Evolutionary conservation across 2,888 invertebrate species (phyloP).

Genomic region (Itoplectis maculator): DNA sequence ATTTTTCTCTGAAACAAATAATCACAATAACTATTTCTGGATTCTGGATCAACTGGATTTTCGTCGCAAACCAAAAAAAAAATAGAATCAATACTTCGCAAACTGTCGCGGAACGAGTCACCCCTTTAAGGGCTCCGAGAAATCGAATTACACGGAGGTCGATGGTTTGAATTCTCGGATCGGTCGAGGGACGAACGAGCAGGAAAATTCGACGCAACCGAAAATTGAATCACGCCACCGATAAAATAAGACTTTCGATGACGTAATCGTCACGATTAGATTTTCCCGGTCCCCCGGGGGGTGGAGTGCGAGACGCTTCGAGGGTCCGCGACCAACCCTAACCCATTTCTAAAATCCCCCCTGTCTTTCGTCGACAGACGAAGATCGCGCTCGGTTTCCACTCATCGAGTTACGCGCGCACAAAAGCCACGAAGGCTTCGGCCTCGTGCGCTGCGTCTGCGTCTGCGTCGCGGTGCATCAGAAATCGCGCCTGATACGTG

Average conservation of each 20-base stretch:
- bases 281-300: conserved; percentile 44
- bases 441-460: no score
- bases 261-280: conserved; percentile 53
- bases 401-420: conserved; percentile 78
- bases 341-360: conserved; percentile 45
- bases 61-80: conserved; percentile 5
- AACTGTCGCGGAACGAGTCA: conserved; percentile 34
- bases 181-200: conserved; percentile 11
- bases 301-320: conserved; percentile 32
- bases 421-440: conserved; percentile 65
- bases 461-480: conserved; percentile 60
- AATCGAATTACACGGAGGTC: conserved; percentile 56
- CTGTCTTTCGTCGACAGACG: conserved; percentile 51
- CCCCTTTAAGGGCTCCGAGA: conserved; percentile 36
- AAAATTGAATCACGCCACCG: conserved; percentile 50
- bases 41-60: no score
- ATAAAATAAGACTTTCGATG: conserved; percentile 60
- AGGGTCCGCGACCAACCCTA: conserved; percentile 16
- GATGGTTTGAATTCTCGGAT: conserved; percentile 54
- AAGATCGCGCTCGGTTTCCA: conserved; percentile 70
- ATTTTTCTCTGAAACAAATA: no score
- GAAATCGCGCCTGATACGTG: conserved; percentile 69
- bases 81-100: conserved; percentile 46
- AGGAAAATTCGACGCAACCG: conserved; percentile 39
- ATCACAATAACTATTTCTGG: no score